Evolutionary conservation across 1,140 invertebrate species (phyloP), one percentile per base, ranked within the genome.

Genomic region (Cotesia vestalis): DNA sequence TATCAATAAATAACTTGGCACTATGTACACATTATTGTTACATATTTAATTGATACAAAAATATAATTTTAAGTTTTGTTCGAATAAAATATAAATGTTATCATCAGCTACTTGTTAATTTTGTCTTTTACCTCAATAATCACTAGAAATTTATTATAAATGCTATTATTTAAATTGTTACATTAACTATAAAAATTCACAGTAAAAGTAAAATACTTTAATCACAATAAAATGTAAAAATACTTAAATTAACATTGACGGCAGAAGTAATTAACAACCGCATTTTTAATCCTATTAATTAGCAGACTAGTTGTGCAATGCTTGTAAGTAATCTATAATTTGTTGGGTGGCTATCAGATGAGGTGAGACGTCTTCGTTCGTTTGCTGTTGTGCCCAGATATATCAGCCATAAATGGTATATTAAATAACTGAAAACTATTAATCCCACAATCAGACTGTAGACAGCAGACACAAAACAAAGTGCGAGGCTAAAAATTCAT

Each of bases 401-500:
- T 35, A 85, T 75, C 8, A 86, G 66, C 81, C 82, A 86, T 4
- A 86, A 71, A 73, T 87, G 86, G 69, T 84, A 86, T 8, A 85
- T 20, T 9, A 88, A 79, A 69, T 83, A 86, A 67, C 75, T 78
- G 20, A 85, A 59, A 38, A 87, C 73, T 38, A 86, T 73, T 53
- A 83, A 36, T 36, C 85, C 86, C 53, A 86, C 75, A 0, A 87
- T 40, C 17, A 87, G 59, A 73, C 86, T 85, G 71, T 88, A 88
- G 27, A 88, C 76, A n/a, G 82, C 82, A 4, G 85, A 85, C 62
- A 88, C 81, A 78, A 88, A 86, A 73, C 84, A 87, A 53, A 88
- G 73, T 12, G 86, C 84, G 35, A 87, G 81, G 76, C 85, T 86
- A 77, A 86, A 86, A 76, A 66, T 66, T 34, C 72, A 46, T 35